Base-by-base conservation (phyloP, 1,140 invertebrate species). In the Neodiprion fabricii region DNA sequence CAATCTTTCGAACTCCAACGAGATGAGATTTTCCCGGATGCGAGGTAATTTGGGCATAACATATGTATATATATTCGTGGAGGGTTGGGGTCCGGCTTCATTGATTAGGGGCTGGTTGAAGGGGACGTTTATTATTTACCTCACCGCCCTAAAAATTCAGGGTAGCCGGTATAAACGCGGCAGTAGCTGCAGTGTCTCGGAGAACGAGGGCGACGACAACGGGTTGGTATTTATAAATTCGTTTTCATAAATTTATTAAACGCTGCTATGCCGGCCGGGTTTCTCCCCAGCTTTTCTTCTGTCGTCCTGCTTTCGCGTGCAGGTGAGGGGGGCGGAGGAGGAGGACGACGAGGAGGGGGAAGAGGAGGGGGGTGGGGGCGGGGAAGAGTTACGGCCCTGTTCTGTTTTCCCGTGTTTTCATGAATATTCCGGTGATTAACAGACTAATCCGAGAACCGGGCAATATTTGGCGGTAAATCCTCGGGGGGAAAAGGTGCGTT, bases 401-500 rank as follows among this genome's bases (percentile, higher is more conserved):
- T 61, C 53, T 61, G 53, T 61, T 61, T 61, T 61, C 53, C 11
- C 53, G 53, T 61, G 53, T 61, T 61, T 61, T 61, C 53, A 61
- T 61, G 53, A 61, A 61, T 61, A 61, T 61, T 61, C 53, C 53
- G 53, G 53, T 61, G 53, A 61, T 61, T 61, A 61, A 61, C 53
- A 61, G 53, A 61, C 53, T 61, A 61, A 61, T 61, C 53, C 53
- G 53, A 61, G 53, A 40, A 61, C 53, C 53, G 53, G 53, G 53
- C 11, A 61, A 61, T 61, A 61, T 61, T 61, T 61, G 53, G 53
- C n/a, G 53, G 53, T 61, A 61, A 61, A 61, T 61, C 53, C 53
- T 61, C 53, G 9, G n/a, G 28, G 53, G 5, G 53, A 61, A 61
- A 40, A 61, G 53, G 53, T 61, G 53, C n/a, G n/a, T 12, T 17